Percentiles rank a stretch among this genome's conserved stretches.
Conservation (phyloP, 23 tunicate species). For the Diplosoma virens region DNA sequence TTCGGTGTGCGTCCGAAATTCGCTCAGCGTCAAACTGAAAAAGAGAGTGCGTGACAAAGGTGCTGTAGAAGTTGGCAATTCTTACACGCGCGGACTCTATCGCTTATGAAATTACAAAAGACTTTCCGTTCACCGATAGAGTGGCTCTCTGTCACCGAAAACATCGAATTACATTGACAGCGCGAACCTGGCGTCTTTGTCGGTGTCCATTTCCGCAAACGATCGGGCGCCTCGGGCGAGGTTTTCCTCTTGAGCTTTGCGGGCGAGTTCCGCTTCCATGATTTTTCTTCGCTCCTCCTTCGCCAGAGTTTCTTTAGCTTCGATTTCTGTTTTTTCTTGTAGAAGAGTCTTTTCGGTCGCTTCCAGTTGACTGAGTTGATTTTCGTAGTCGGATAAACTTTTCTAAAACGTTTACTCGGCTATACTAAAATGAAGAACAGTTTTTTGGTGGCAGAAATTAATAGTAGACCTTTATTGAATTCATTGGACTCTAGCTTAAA, state of each 20-base stretch:
- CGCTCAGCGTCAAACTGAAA: constrained; percentile 24
- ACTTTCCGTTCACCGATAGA: no score
- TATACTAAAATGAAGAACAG: no score
- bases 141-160: no score
- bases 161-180: no score
- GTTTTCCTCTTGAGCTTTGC: constrained; percentile 50
- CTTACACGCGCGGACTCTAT: no score
- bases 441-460: no score
- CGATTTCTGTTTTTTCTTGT: constrained; percentile 48
- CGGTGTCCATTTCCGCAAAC: constrained; percentile 74
- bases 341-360: constrained; percentile 20
- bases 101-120: no score
- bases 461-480: no score
- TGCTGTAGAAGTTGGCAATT: no score
- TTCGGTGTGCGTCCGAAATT: constrained; percentile 43
- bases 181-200: constrained; percentile 85
- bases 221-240: constrained; percentile 54
- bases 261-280: constrained; percentile 33
- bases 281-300: constrained; percentile 35
- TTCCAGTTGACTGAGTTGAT: constrained; percentile 2
- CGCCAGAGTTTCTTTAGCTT: constrained; percentile 45
- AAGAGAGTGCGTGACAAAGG: neutral
- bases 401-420: constrained; percentile 31
- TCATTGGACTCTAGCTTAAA: no score
- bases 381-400: constrained; percentile 34